A percentile compares a stretch with the other conserved stretches of the same genome.
These are phyloP conservation scores for Rhopalosiphum maidis DNA, from an alignment of 1,140 invertebrate genomes.

Conservation along the genomic window DNA sequence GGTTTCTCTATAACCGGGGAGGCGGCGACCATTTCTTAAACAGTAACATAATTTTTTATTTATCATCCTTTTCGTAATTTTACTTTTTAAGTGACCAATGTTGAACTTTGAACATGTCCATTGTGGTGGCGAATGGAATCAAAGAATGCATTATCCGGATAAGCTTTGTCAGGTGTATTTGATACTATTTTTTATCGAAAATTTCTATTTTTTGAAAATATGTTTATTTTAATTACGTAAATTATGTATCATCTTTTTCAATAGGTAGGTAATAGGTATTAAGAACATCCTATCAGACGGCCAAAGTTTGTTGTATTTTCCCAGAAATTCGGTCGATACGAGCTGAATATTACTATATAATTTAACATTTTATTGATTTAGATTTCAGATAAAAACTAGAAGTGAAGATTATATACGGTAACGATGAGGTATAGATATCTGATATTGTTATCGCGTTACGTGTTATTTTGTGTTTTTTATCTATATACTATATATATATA, in stretches of 20 bases:
- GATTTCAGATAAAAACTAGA: neutral
- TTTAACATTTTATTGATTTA: neutral
- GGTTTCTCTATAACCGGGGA: neutral
- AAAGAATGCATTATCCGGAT: neutral
- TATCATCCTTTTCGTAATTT: neutral
- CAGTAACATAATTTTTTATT: neutral
- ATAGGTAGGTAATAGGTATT: no score
- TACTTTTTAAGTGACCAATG: neutral
- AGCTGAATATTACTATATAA: no score
- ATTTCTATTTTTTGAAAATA: neutral
- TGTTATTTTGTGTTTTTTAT: neutral
- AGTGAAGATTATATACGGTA: neutral
- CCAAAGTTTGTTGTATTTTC: neutral
- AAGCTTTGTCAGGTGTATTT: neutral
- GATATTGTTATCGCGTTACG: neutral
- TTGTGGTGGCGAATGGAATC: neutral
- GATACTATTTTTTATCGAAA: neutral
- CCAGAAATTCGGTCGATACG: neutral
- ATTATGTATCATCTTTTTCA: no score
- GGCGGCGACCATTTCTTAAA: neutral
- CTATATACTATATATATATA: no score
- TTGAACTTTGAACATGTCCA: neutral
- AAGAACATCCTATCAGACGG: no score
- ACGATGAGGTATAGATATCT: neutral
- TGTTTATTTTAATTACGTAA: no score